A percentile compares a stretch with the other conserved stretches of the same genome.
Conservation (phyloP, 2,113 vertebrate genomes). For the Lipophrys pholis region DNA sequence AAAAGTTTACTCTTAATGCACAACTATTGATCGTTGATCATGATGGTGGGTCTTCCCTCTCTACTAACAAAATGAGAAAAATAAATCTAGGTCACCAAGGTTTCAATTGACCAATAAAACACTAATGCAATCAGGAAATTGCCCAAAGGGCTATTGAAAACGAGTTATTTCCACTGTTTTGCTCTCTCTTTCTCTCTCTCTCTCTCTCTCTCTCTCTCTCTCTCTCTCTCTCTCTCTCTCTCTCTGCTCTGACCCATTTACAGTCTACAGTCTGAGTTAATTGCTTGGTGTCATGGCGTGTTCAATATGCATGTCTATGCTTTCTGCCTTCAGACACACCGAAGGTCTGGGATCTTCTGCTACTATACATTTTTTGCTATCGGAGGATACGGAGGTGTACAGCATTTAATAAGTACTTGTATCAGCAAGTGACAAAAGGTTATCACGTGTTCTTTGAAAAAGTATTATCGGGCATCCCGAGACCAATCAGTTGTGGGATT, state of each 20-base stretch:
- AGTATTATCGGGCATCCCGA: too few relatives aligned
- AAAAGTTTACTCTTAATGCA: too few relatives aligned
- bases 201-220: slow-evolving; percentile 17
- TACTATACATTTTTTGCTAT: too few relatives aligned
- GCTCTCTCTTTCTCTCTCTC: slow-evolving; percentile 14
- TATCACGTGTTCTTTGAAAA: too few relatives aligned
- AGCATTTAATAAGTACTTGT: too few relatives aligned
- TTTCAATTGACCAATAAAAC: slow-evolving; percentile 33
- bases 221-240: slow-evolving; percentile 5
- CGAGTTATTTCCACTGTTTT: slow-evolving; percentile 29
- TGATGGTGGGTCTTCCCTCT: background rate
- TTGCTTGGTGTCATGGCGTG: slow-evolving; percentile 42
- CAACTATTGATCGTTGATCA: too few relatives aligned
- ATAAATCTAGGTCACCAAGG: slow-evolving; percentile 34
- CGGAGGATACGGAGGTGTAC: too few relatives aligned
- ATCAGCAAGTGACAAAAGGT: too few relatives aligned
- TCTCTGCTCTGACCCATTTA: slow-evolving; percentile 72
- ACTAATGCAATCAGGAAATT: slow-evolving; percentile 36
- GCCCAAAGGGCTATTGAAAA: slow-evolving; percentile 46
- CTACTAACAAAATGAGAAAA: slow-evolving; percentile 10
- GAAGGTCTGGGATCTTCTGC: too few relatives aligned
- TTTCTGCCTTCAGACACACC: background rate
- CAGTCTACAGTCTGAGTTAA: slow-evolving; percentile 41
- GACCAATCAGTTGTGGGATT: too few relatives aligned
- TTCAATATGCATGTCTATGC: slow-evolving; percentile 2